phyloP scores from a whole-genome alignment of 1,140 invertebrate species.

The Drosophila lacertosa region DNA sequence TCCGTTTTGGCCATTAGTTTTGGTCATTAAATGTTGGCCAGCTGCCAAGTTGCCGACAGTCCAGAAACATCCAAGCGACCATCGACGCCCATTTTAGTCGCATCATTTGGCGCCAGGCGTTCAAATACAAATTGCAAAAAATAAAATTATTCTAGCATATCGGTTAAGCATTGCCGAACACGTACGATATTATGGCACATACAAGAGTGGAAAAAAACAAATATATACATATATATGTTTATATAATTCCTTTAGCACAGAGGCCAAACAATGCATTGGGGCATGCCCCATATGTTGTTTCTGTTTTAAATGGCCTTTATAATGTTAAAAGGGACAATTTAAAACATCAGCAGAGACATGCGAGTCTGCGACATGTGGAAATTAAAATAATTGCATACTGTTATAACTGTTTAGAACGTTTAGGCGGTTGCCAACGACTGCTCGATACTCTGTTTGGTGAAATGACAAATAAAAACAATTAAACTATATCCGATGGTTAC shows the following conservation, averaged over 20 bases:
- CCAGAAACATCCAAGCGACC: conserved; percentile 12
- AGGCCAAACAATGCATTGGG: conserved; percentile 5
- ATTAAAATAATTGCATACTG: neutral
- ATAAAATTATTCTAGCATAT: conserved; percentile 50
- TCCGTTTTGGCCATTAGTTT: conserved; percentile 42
- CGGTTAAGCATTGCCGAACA: conserved; percentile 44
- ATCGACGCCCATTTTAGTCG: conserved; percentile 32
- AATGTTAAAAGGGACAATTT: conserved; percentile 30
- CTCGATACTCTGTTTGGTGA: too few relatives aligned
- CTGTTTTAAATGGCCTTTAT: conserved; percentile 33
- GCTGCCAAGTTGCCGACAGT: conserved; percentile 19
- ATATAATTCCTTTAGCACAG: conserved; percentile 14
- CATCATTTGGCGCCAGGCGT: conserved; percentile 38
- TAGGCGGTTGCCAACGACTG: neutral
- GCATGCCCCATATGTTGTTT: conserved; percentile 36
- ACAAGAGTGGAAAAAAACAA: neutral
- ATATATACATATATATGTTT: neutral
- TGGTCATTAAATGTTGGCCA: conserved; percentile 49
- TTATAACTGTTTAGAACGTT: neutral
- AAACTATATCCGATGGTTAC: too few relatives aligned
- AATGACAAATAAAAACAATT: too few relatives aligned
- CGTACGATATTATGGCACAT: conserved; percentile 39
- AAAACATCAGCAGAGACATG: conserved; percentile 7
- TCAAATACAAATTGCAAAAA: conserved; percentile 36
- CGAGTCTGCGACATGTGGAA: conserved; percentile 1